Percentiles rank a stretch among this genome's conserved stretches.
Conservation (phyloP, 2,113 vertebrate species). For the Odocoileus hemionus region DNA sequence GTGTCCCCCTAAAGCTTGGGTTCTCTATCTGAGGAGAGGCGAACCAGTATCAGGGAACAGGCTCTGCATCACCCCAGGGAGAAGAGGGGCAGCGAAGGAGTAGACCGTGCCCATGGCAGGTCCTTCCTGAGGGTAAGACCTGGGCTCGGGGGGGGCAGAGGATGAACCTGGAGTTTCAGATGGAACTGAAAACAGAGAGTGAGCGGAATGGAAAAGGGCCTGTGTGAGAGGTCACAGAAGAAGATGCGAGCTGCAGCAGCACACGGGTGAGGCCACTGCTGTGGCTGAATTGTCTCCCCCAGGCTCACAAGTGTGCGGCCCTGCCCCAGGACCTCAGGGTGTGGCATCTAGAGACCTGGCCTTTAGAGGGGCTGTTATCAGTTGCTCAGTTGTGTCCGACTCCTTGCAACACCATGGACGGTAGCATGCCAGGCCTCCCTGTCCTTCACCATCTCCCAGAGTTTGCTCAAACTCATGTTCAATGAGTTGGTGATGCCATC, state of each 20-base stretch:
- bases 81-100: rapidly evolving
- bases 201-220: no score
- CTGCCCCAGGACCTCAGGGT: background rate
- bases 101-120: rapidly evolving
- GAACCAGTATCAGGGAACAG: background rate
- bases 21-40: background rate
- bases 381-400: background rate
- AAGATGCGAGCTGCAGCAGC: background rate
- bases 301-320: no score
- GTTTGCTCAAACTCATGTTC: background rate
- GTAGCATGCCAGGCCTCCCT: background rate
- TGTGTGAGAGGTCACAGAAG: background rate
- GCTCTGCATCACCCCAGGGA: rapidly evolving
- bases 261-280: background rate
- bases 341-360: background rate
- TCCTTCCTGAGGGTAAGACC: background rate
- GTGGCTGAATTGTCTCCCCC: background rate
- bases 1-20: background rate
- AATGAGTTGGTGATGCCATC: background rate
- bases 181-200: background rate
- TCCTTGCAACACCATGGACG: background rate
- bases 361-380: background rate
- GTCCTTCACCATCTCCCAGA: background rate
- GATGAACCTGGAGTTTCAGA: background rate
- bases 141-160: background rate